These are phyloP conservation scores for Caenorhabditis doughertyi DNA, from an alignment of 2,888 invertebrate species.

Conservation along the genomic window DNA sequence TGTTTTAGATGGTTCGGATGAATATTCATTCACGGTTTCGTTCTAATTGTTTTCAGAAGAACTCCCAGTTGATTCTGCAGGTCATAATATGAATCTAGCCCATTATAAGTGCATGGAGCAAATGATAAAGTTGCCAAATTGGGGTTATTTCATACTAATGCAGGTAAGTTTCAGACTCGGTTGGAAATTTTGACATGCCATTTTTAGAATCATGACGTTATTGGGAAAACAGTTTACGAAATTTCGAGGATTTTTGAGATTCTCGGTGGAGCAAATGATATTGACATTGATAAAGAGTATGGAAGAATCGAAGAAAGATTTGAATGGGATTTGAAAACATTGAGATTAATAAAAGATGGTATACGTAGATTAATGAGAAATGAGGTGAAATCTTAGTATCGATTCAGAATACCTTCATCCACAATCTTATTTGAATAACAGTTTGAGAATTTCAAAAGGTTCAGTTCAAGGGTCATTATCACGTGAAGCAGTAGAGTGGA, in stretches of 20 bases:
- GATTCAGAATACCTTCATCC: constrained; percentile 48
- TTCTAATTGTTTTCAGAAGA: constrained; percentile 46
- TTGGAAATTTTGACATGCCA: too few species aligned
- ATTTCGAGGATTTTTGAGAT: constrained; percentile 50
- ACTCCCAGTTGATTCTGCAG: constrained; percentile 50
- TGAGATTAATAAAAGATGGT: constrained; percentile 61
- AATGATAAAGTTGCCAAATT: constrained; percentile 46
- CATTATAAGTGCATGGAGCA: constrained; percentile 62
- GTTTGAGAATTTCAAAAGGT: constrained; percentile 50
- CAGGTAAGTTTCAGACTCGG: too few species aligned
- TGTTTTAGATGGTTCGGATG: constrained; percentile 34
- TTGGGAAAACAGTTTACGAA: constrained; percentile 58
- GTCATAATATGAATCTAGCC: constrained; percentile 64
- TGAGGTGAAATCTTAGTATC: neutral
- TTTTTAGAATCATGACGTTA: constrained; percentile 61
- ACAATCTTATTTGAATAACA: constrained; percentile 6
- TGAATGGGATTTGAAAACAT: constrained; percentile 46
- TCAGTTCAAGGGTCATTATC: constrained; percentile 64
- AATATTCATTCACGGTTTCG: neutral
- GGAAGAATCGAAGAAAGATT: constrained; percentile 46
- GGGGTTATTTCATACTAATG: constrained; percentile 61
- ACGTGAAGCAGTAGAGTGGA: constrained; percentile 62
- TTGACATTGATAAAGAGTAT: constrained; percentile 52
- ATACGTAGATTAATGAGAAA: neutral
- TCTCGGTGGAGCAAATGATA: constrained; percentile 63